Conservation (phyloP, 1,140 invertebrate genomes). For the Metaphire vulgaris region DNA sequence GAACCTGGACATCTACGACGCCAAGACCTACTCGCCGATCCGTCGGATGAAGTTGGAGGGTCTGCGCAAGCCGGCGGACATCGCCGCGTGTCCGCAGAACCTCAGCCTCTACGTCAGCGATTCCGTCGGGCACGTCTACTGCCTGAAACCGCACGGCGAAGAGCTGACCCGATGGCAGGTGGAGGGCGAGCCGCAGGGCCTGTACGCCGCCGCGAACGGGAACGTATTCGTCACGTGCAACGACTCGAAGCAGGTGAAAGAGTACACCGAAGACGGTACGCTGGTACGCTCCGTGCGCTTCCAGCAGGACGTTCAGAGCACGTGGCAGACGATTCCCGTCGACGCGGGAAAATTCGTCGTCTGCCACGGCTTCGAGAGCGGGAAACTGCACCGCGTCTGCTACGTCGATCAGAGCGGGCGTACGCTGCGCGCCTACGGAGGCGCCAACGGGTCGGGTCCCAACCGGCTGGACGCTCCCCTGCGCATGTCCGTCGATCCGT, state of each 20-base stretch:
- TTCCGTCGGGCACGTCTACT: conserved; percentile 15
- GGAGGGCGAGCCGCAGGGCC: conserved; percentile 14
- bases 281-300: conserved; percentile 17
- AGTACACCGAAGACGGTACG: conserved; percentile 1
- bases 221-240: conserved; percentile 16
- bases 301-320: conserved; percentile 12
- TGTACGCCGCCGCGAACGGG: neutral
- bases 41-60: conserved; percentile 4
- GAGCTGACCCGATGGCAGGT: neutral
- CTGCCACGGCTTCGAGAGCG: conserved; percentile 20
- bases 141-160: conserved; percentile 5
- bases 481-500: conserved; percentile 16
- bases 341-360: conserved; percentile 7
- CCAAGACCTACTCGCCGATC: neutral
- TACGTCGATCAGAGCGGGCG: neutral
- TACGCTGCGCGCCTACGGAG: conserved; percentile 1
- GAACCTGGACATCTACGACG: conserved; percentile 15
- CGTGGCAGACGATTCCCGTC: conserved; percentile 17
- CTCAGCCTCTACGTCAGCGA: conserved; percentile 12
- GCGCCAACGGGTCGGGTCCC: conserved; percentile 15
- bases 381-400: conserved; percentile 17
- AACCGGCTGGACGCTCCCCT: conserved; percentile 7
- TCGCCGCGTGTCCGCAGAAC: neutral
- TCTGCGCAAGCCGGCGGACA: conserved; percentile 15
- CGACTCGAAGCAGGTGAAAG: conserved; percentile 13